phyloP scores from a whole-genome alignment of 2,888 invertebrate species.

The Machimus atricapillus region DNA sequence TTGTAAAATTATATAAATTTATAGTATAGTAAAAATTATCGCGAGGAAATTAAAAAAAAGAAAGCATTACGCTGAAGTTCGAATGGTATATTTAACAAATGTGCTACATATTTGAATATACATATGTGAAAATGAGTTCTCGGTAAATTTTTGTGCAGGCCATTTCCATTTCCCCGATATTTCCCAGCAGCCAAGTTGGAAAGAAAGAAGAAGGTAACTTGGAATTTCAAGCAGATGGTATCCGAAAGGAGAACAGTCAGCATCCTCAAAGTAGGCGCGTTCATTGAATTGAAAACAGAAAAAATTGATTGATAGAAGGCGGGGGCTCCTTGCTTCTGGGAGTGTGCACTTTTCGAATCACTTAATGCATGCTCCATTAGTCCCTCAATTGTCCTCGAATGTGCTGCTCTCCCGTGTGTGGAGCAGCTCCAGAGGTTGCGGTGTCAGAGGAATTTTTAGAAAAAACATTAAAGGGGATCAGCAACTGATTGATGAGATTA shows the following conservation, averaged over 20 bases:
- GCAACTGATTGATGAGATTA: constrained; percentile 38
- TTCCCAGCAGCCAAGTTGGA: not conserved
- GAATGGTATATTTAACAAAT: not conserved
- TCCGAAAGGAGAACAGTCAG: not conserved
- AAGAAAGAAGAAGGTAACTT: not conserved
- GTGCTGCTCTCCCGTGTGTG: constrained; percentile 4
- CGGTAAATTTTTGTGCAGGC: not conserved
- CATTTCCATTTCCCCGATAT: not conserved
- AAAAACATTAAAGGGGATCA: constrained; percentile 33
- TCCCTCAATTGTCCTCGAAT: constrained; percentile 42
- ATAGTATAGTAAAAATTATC: no score
- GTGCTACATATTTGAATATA: not conserved
- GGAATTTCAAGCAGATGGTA: not conserved
- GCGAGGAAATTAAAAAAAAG: no score
- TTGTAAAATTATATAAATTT: no score
- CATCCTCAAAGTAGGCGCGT: constrained; percentile 10
- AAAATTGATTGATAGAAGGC: constrained; percentile 40
- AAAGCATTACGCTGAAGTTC: not conserved
- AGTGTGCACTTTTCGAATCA: constrained; percentile 39
- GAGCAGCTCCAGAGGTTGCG: not conserved
- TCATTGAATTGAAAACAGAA: constrained; percentile 42
- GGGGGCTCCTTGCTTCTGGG: not conserved
- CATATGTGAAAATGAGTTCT: not conserved
- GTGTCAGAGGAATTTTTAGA: constrained; percentile 6
- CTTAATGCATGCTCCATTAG: constrained; percentile 42